Evolutionary conservation across 2,888 invertebrate species (phyloP).

Genomic region (Gibbula magus): DNA sequence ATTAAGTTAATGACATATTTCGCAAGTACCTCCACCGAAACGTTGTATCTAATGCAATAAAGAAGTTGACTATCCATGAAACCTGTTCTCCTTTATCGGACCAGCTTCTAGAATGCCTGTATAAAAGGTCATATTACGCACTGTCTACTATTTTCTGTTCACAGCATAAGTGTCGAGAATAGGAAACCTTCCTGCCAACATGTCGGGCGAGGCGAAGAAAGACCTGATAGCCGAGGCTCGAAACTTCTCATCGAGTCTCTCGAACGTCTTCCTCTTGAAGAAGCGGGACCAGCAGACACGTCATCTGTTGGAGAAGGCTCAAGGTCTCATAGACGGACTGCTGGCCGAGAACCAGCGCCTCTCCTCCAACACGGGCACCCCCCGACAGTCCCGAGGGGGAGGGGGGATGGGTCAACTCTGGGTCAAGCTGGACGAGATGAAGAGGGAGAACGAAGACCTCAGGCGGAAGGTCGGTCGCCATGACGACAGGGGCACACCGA

Average conservation of each 20-base stretch:
- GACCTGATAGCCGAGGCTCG: constrained; percentile 63
- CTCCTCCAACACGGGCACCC: constrained; percentile 35
- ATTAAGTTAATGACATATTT: no score
- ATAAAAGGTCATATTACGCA: no score
- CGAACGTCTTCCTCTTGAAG: constrained; percentile 67
- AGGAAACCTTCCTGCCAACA: constrained; percentile 23
- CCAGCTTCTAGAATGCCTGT: no score
- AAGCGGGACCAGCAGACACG: constrained; percentile 65
- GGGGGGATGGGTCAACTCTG: constrained; percentile 69
- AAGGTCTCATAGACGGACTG: constrained; percentile 55
- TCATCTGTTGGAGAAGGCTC: constrained; percentile 65
- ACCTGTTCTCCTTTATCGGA: no score
- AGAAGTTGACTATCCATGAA: no score
- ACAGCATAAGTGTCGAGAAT: neutral
- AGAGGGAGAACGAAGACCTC: constrained; percentile 67
- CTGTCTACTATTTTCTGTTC: neutral
- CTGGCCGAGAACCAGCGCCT: constrained; percentile 49
- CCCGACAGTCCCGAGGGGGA: constrained; percentile 45
- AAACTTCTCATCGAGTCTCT: constrained; percentile 63
- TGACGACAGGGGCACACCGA: constrained; percentile 51
- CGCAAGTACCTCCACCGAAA: no score
- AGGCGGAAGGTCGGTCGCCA: constrained; percentile 48
- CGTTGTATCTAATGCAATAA: no score
- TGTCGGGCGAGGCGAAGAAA: constrained; percentile 51
- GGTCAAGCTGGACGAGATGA: constrained; percentile 69